Percentiles rank a stretch among this genome's conserved stretches.
phyloP scores from a whole-genome alignment of 2,888 invertebrate genomes.

The Cryptus viduatorius region DNA sequence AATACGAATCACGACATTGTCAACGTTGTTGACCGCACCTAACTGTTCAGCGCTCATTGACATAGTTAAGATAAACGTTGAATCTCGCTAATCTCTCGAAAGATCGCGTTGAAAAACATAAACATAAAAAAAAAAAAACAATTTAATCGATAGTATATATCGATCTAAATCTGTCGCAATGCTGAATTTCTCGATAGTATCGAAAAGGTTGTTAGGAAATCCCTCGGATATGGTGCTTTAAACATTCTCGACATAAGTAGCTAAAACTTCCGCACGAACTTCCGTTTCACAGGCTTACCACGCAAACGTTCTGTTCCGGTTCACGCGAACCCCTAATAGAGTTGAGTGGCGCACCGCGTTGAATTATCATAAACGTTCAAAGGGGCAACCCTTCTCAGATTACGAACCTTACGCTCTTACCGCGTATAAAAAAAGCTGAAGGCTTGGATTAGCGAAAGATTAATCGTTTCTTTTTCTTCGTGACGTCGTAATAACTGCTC shows the following conservation, averaged over 20 bases:
- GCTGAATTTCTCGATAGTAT: neutral
- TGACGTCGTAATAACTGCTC: neutral
- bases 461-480: neutral
- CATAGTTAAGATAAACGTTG: neutral
- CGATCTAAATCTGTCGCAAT: neutral
- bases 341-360: slow-evolving; percentile 29
- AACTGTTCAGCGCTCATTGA: neutral
- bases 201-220: slow-evolving; percentile 42
- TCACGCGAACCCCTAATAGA: slow-evolving; percentile 71
- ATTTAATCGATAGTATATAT: slow-evolving; percentile 67
- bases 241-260: slow-evolving; percentile 51
- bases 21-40: neutral
- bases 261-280: slow-evolving; percentile 78
- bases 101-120: no score
- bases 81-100: neutral
- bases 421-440: neutral
- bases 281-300: slow-evolving; percentile 76
- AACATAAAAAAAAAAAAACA: slow-evolving; percentile 44
- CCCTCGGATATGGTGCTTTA: slow-evolving; percentile 45
- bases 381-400: slow-evolving; percentile 3
- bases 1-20: slow-evolving; percentile 10
- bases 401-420: neutral
- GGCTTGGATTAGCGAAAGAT: neutral
- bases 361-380: slow-evolving; percentile 53
- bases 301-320: slow-evolving; percentile 77